phyloP scores from a whole-genome alignment of 2,113 vertebrate genomes.

The Riparia riparia region DNA sequence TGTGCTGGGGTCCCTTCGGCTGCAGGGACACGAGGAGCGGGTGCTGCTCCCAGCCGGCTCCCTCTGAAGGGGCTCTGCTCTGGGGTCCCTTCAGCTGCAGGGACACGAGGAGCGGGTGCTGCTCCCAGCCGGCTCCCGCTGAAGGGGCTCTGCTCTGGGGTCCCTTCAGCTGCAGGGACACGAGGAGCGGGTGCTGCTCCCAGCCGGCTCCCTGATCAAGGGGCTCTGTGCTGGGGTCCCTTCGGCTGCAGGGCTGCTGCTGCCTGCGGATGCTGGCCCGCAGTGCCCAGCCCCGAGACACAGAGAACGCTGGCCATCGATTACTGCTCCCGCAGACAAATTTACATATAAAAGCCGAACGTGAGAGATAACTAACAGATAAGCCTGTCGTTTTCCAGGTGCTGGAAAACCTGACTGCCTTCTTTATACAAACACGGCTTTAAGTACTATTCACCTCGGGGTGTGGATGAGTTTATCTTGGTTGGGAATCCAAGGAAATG shows the following conservation, averaged over 20 bases:
- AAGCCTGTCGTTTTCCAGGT: slow-evolving; percentile 62
- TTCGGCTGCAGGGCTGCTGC: background rate
- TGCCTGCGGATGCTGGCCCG: background rate
- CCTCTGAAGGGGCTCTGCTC: too few relatives aligned
- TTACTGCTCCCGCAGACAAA: background rate
- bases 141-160: too few relatives aligned
- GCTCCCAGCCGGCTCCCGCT: too few relatives aligned
- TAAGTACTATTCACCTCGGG: slow-evolving; percentile 45
- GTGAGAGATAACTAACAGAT: slow-evolving; percentile 55
- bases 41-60: too few relatives aligned
- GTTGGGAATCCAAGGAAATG: slow-evolving; percentile 43
- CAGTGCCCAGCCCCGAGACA: background rate
- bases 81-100: too few relatives aligned
- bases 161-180: too few relatives aligned
- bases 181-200: background rate
- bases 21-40: too few relatives aligned
- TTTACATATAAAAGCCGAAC: slow-evolving; percentile 54
- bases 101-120: too few relatives aligned
- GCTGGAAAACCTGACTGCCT: slow-evolving; percentile 44
- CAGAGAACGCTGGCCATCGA: background rate
- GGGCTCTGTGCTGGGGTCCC: background rate
- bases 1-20: too few relatives aligned
- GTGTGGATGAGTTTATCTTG: slow-evolving; percentile 50
- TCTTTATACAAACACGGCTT: slow-evolving; percentile 64
- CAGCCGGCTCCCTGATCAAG: background rate